These are phyloP conservation scores for Mythimna impura DNA, from an alignment of 2,888 invertebrate species.

Conservation along the genomic window DNA sequence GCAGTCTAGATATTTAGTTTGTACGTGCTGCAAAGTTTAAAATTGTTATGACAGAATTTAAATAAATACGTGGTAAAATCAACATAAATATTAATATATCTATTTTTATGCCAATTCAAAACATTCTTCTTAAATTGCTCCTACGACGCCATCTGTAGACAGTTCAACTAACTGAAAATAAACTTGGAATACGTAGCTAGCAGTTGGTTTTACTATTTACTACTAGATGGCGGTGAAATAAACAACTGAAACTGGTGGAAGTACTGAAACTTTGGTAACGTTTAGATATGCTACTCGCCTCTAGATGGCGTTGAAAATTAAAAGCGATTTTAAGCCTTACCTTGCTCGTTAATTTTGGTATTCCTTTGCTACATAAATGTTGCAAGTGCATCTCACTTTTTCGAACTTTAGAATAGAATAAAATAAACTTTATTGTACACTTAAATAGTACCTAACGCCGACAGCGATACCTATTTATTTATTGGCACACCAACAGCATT, in stretches of 20 bases:
- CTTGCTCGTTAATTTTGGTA: neutral
- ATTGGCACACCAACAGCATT: no score
- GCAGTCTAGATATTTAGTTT: neutral
- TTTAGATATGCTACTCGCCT: slow-evolving; percentile 3
- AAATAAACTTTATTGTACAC: no score
- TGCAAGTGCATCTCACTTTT: neutral
- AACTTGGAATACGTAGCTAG: no score
- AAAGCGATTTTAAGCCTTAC: neutral
- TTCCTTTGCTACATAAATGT: neutral
- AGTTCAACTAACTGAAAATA: neutral
- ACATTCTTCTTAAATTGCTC: no score
- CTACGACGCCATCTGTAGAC: slow-evolving; percentile 34
- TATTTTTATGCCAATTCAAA: neutral
- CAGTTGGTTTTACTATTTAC: neutral
- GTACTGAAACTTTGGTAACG: neutral
- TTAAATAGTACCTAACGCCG: no score
- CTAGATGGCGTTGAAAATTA: slow-evolving; percentile 51
- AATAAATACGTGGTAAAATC: neutral
- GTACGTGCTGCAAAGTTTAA: no score
- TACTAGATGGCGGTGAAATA: slow-evolving; percentile 42
- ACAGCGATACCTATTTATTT: no score
- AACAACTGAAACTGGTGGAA: neutral
- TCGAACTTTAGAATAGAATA: no score
- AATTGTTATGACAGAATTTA: neutral
- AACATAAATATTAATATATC: neutral